A percentile compares a stretch with the other conserved stretches of the same genome.
These are phyloP conservation scores for Anguilla anguilla DNA, from an alignment of 2,797 vertebrate species.

Conservation along the genomic window DNA sequence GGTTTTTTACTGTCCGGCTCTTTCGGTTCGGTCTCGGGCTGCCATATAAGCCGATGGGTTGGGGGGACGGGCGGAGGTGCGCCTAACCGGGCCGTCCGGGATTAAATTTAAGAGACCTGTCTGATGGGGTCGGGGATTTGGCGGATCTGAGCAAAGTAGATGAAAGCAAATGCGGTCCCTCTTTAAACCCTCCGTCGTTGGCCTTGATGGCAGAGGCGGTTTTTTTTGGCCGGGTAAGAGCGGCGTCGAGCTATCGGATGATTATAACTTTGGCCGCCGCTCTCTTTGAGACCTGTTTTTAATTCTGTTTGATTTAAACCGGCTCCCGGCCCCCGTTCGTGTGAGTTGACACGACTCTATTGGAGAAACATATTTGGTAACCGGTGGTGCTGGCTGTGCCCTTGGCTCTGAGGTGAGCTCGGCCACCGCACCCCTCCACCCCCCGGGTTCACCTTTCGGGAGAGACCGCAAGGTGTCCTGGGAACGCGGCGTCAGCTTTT, in stretches of 20 bases:
- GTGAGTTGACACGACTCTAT: neutral
- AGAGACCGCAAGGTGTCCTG: neutral
- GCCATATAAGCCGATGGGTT: neutral
- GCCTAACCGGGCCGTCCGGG: neutral
- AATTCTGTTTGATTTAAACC: neutral
- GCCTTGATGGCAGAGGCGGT: neutral
- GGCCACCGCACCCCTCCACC: neutral
- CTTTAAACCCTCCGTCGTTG: neutral
- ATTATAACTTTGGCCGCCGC: slow-evolving; percentile 3
- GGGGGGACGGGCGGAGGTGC: neutral
- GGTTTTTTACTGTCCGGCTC: neutral
- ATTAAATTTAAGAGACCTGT: neutral
- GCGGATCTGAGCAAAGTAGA: neutral
- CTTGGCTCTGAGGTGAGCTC: neutral
- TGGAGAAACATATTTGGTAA: neutral
- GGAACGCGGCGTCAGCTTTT: slow-evolving; percentile 26
- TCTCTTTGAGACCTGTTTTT: neutral
- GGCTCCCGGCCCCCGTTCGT: neutral
- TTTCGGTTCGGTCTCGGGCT: neutral
- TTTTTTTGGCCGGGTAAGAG: slow-evolving; percentile 7
- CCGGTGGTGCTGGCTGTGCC: neutral
- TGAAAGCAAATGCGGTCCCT: slow-evolving; percentile 8
- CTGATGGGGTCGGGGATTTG: neutral
- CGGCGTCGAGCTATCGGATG: neutral
- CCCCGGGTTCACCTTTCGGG: neutral